Percentiles rank a stretch among this genome's conserved stretches.
Conservation (phyloP, 2,888 invertebrate genomes). For the Mantis religiosa region DNA sequence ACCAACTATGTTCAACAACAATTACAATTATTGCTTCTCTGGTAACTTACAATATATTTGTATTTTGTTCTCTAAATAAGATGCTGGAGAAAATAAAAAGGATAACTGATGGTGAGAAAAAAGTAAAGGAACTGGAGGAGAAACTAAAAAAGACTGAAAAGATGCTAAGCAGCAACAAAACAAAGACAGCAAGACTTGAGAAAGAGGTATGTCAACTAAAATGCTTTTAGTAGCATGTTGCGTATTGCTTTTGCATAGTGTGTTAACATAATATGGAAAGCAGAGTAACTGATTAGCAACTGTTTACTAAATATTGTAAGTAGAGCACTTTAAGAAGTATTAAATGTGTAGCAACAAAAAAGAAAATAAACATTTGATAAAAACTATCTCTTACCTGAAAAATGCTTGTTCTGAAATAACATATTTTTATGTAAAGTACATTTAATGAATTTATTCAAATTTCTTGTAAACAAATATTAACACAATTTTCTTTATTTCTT, state of each 20-base stretch:
- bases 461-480: neutral
- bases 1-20: no score
- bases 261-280: neutral
- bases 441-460: neutral
- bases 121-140: slow-evolving; percentile 64
- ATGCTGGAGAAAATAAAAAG: slow-evolving; percentile 60
- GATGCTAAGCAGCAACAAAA: slow-evolving; percentile 46
- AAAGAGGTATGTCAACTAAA: slow-evolving; percentile 50
- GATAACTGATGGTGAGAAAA: slow-evolving; percentile 60
- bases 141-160: slow-evolving; percentile 58
- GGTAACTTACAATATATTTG: no score
- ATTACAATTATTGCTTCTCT: no score
- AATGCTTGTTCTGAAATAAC: neutral
- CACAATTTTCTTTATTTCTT: neutral
- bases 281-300: neutral
- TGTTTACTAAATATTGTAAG: neutral
- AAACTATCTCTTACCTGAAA: neutral
- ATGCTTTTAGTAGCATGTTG: neutral
- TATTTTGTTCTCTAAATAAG: slow-evolving; percentile 40
- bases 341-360: neutral
- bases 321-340: neutral
- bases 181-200: slow-evolving; percentile 52
- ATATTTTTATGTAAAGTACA: neutral
- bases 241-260: neutral
- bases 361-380: neutral